Base-by-base conservation (phyloP, 2,888 invertebrate genomes). In the Pollenia amentaria region DNA sequence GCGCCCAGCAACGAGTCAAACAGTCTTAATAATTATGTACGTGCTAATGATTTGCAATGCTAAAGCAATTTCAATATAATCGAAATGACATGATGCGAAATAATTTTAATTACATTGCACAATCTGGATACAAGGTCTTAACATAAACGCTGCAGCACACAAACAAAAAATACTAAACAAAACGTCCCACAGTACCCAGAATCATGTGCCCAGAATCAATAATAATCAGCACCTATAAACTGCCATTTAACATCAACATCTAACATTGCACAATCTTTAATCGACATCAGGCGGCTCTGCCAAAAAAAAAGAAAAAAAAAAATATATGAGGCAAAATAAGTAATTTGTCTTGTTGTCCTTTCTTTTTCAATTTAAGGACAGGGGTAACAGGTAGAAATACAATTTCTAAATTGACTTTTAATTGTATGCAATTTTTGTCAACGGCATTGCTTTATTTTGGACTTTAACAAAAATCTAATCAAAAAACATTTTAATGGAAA, bases 81-180 rank as follows among this genome's bases (percentile, higher is more conserved):
- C 82, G 55, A 82, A 86, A 69, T 82, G 78, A 73, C 60, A 55
- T 69, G 85, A 82, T 73, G 85, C 85, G 82, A 67, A 82, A 73
- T 86, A 78, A 86, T 82, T 82, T 82, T 77, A 86, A 82, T 86
- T 86, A 70, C 84, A 69, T 80, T 79, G 60, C 53, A 76, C 62
- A 70, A 75, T 69, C 75, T 62, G 48, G n/a, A 67, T 42, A 51
- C 53, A 80, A 76, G 4, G 38, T n/a, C 55, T 51, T 62, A 75
- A 16, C 16, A 29, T 3, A 53, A 70, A 64, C 29, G 64, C 53
- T 53, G 51, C 46, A 42, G 42, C 29, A 65, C n/a, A 65, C 29
- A 44, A 11, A 14, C 70, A 38, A n/a, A 6, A 11, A 53, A 38
- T n/a, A 60, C 3, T 8, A 40, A 14, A 9, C 1, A 18, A 18